Evolutionary conservation across 2,113 vertebrate species (phyloP), one percentile per base, ranked within the genome.

Genomic region (Ammodytes dubius): DNA sequence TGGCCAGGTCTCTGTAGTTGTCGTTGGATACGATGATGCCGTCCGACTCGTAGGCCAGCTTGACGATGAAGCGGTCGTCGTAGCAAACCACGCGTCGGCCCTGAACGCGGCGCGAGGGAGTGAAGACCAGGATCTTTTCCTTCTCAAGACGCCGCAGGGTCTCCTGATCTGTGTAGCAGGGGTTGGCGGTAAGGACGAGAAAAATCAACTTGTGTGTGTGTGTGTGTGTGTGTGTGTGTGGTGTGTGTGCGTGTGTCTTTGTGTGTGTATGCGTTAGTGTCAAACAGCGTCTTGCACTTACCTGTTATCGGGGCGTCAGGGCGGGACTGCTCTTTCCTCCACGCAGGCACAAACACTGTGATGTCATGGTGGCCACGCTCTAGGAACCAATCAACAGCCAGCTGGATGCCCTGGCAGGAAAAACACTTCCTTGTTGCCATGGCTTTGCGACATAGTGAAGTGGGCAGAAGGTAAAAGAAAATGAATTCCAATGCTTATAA

Each of bases 401-500:
- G 88, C 91, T 97, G 97, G 92, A 99, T 99, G 88, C 98, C 98
- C 87, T 97, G 97, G 93, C 98, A 99, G 80, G 98, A 99, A 94
- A 94, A 99, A 99, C 39, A 99, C 97, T 94, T 99, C 98, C 93
- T 99, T 99, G 96, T 99, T 99, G 91, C 98, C 98, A 0, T 99
- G 98, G 94, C 98, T 99, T 91, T 90, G 95, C 42, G 61, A 71
- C n/a, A 69, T 0, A 45, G 43, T 0, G 35, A 47, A 78, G n/a
- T 57, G 27, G 17, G n/a, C 1, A 42, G 35, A 8, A 46, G 14
- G 39, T 39, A 3, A 58, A 0, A 1, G 11, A 8, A 47, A 10
- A 82, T 64, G 3, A 67, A 64, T 5, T 13, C 45, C 13, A 8
- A 39, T 35, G 8, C 35, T 40, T 6, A 5, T 12, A 2, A 2